These are phyloP conservation scores for Brevimyrus niger DNA, from an alignment of 2,113 vertebrate species.

Conservation along the genomic window DNA sequence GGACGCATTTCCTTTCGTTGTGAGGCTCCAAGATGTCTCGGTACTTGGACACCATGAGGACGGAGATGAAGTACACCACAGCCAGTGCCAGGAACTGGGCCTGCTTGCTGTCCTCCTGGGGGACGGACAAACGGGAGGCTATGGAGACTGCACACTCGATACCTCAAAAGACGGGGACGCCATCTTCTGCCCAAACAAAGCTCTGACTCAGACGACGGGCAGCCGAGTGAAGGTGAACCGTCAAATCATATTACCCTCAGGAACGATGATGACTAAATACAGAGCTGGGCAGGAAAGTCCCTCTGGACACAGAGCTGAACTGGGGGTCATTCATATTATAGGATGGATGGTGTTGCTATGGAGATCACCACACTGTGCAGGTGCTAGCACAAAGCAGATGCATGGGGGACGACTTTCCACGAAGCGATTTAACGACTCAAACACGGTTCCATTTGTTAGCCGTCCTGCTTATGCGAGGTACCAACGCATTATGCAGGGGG, in stretches of 20 bases:
- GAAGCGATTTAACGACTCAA: neutral
- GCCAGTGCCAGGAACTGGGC: slow-evolving; percentile 95
- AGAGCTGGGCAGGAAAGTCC: neutral
- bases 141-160: slow-evolving; percentile 25
- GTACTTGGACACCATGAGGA: slow-evolving; percentile 98
- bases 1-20: slow-evolving; percentile 69
- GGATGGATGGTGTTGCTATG: neutral
- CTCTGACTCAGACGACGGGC: neutral
- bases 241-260: neutral
- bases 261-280: neutral
- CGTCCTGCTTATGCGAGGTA: neutral
- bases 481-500: neutral
- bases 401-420: neutral
- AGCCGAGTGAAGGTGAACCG: neutral
- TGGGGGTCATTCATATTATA: neutral
- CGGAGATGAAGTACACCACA: slow-evolving; percentile 96
- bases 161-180: slow-evolving; percentile 22
- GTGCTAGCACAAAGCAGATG: neutral
- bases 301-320: neutral
- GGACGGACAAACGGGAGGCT: slow-evolving; percentile 34
- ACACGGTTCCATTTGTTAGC: neutral
- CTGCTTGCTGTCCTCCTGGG: slow-evolving; percentile 97
- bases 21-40: slow-evolving; percentile 95
- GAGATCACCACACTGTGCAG: neutral
- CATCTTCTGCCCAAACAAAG: neutral